Percentiles rank a stretch among this genome's conserved stretches.
phyloP scores from a whole-genome alignment of 2,797 vertebrate genomes.

The Salmo trutta region DNA sequence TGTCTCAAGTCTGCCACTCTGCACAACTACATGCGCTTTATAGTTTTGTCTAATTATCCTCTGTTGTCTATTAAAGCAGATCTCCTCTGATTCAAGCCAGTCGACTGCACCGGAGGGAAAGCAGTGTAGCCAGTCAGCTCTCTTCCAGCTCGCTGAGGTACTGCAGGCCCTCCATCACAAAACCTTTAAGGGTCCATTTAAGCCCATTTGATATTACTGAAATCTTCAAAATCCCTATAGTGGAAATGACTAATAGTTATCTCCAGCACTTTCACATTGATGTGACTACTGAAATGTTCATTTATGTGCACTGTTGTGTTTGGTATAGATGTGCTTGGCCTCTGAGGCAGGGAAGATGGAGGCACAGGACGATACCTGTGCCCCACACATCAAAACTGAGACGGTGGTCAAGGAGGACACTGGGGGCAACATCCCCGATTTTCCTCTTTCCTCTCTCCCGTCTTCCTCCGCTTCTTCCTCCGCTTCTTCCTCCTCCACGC shows the following conservation, averaged over 20 bases:
- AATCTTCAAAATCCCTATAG: not conserved
- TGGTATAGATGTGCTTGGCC: constrained; percentile 92
- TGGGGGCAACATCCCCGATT: constrained; percentile 36
- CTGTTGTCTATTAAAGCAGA: constrained; percentile 57
- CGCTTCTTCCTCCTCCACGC: constrained; percentile 55
- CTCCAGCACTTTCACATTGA: not conserved
- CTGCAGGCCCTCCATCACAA: constrained; percentile 27
- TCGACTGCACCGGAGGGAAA: constrained; percentile 82
- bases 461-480: constrained; percentile 6
- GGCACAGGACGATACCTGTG: constrained; percentile 63
- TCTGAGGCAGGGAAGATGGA: constrained; percentile 92
- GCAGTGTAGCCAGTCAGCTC: constrained; percentile 88
- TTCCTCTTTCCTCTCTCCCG: constrained; percentile 40
- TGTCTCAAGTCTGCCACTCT: not conserved
- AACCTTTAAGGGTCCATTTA: not conserved
- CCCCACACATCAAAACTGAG: constrained; percentile 49
- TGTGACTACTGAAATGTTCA: not conserved
- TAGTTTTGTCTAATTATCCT: not conserved
- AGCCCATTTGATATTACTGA: not conserved
- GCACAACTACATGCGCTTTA: not conserved
- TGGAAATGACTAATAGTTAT: not conserved
- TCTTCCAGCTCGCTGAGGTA: constrained; percentile 97
- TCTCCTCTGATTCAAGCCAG: constrained; percentile 82
- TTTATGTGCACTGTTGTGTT: not conserved
- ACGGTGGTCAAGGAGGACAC: constrained; percentile 56